phyloP scores from a whole-genome alignment of 2,888 invertebrate genomes.

The Luperina testacea region DNA sequence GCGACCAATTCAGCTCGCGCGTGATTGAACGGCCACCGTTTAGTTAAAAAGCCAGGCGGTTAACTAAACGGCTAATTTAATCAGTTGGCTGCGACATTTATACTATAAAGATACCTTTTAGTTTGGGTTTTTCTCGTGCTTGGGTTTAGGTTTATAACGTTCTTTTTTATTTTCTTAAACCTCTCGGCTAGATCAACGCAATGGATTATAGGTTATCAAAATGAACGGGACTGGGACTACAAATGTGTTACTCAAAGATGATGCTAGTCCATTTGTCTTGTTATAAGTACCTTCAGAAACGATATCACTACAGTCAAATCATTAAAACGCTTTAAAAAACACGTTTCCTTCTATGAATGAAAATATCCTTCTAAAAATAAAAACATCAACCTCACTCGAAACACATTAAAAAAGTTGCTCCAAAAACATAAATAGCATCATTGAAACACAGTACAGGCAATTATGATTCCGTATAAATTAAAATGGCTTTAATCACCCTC shows the following conservation, averaged over 20 bases:
- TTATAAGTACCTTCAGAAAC: neutral
- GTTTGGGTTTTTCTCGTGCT: neutral
- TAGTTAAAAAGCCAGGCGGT: no score
- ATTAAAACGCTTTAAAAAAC: neutral
- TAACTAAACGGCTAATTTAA: no score
- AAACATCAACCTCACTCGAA: neutral
- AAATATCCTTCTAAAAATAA: neutral
- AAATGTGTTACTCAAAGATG: neutral
- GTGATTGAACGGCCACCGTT: no score
- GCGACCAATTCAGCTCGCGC: no score
- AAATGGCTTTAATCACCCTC: constrained; percentile 48
- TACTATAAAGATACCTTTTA: neutral
- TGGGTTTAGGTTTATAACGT: neutral
- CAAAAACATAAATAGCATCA: constrained; percentile 26
- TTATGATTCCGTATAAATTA: constrained; percentile 47
- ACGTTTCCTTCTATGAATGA: neutral
- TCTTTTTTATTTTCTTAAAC: neutral
- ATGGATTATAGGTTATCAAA: neutral
- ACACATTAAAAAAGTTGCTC: neutral
- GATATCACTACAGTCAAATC: no score
- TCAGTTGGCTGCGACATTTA: no score
- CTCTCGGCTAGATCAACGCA: neutral
- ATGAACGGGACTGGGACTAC: neutral
- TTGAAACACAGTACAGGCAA: constrained; percentile 40
- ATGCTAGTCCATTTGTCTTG: no score